phyloP scores from a whole-genome alignment of 2,797 vertebrate genomes.

The Coreius guichenoti region DNA sequence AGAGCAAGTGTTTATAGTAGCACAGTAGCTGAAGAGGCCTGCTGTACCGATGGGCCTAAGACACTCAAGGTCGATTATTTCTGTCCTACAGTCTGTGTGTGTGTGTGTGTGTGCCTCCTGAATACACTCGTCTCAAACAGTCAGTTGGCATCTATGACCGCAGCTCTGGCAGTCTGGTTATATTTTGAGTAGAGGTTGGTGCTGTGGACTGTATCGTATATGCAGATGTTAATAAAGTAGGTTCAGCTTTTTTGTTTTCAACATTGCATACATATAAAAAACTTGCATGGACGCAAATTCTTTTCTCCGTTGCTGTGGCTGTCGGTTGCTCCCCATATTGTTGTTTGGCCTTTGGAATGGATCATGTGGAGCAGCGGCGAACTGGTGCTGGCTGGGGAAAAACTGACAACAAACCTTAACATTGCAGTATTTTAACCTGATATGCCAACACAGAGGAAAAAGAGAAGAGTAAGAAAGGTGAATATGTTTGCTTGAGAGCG shows the following conservation, averaged over 20 bases:
- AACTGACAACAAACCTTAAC: conserved; percentile 82
- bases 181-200: conserved; percentile 59
- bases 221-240: not conserved
- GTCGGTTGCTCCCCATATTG: conserved; percentile 4
- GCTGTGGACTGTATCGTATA: conserved; percentile 54
- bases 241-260: conserved; percentile 20
- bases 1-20: conserved; percentile 46
- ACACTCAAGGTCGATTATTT: conserved; percentile 76
- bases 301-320: not conserved
- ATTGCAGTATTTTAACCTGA: conserved; percentile 81
- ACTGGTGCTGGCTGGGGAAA: conserved; percentile 69
- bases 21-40: conserved; percentile 54
- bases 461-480: not conserved
- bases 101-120: conserved; percentile 40
- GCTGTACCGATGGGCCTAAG: conserved; percentile 62
- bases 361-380: conserved; percentile 66
- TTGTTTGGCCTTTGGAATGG: conserved; percentile 77
- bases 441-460: conserved; percentile 69
- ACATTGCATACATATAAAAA: not conserved
- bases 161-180: conserved; percentile 56
- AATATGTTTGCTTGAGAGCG: conserved; percentile 54
- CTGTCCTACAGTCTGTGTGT: conserved; percentile 58
- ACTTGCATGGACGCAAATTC: not conserved
- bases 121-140: conserved; percentile 53
- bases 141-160: conserved; percentile 49